These are phyloP conservation scores for Temnothorax rugatulus DNA, from an alignment of 2,888 invertebrate genomes.

Conservation along the genomic window DNA sequence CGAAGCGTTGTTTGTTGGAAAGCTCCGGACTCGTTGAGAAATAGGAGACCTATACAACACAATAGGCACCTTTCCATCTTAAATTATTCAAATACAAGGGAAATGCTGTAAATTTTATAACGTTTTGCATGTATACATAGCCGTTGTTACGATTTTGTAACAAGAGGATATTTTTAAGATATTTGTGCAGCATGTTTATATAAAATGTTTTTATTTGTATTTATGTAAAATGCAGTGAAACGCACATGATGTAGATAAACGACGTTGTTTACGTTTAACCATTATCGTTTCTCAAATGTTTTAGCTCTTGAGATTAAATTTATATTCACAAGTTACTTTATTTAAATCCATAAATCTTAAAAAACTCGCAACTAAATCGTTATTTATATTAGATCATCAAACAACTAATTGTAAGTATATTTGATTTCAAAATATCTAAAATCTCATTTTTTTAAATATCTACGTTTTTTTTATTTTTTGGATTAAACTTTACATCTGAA, in stretches of 20 bases:
- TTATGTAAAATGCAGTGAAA: slow-evolving; percentile 9
- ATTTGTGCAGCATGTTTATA: background rate
- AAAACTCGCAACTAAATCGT: background rate
- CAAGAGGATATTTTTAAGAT: background rate
- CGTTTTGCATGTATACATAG: background rate
- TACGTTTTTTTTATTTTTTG: background rate
- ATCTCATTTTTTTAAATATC: background rate
- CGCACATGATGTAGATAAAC: background rate
- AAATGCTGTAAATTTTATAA: background rate
- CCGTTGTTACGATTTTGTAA: background rate
- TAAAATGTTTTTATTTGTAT: background rate
- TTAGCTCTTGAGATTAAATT: slow-evolving; percentile 3
- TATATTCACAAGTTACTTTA: background rate
- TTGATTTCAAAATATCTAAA: background rate
- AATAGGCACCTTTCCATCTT: slow-evolving; percentile 1
- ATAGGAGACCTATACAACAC: slow-evolving; percentile 93
- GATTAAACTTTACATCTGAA: background rate
- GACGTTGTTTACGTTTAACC: slow-evolving; percentile 2
- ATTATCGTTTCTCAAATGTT: background rate
- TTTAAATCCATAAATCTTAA: background rate
- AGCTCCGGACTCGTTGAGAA: slow-evolving; percentile 98
- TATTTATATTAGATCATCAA: background rate
- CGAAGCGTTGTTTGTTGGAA: slow-evolving; percentile 97
- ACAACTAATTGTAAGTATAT: background rate
- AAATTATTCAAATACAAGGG: slow-evolving; percentile 24